These are phyloP conservation scores for Anthoscopus minutus DNA, from an alignment of 2,113 vertebrate genomes.

Conservation along the genomic window DNA sequence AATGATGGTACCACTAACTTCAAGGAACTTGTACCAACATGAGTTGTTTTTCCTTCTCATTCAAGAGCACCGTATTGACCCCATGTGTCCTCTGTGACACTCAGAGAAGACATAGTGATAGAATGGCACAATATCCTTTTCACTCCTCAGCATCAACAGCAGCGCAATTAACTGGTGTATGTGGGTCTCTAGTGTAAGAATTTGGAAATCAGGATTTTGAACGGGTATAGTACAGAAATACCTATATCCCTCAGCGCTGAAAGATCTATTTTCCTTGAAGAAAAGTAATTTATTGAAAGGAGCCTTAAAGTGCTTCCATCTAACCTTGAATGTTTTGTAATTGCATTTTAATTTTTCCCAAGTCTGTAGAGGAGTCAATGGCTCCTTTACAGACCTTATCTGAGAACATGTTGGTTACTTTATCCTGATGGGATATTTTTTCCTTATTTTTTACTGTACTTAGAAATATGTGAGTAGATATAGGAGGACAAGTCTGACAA, in stretches of 20 bases:
- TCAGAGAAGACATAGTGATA: neutral
- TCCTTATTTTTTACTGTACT: neutral
- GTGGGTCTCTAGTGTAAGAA: neutral
- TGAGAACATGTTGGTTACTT: neutral
- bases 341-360: neutral
- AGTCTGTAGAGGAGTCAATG: fast-evolving
- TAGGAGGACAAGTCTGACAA: neutral
- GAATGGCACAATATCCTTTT: neutral
- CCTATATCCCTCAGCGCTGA: neutral
- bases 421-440: neutral
- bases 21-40: neutral
- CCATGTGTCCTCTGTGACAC: neutral
- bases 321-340: neutral
- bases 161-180: neutral
- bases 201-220: neutral
- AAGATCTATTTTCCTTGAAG: neutral
- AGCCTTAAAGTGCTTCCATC: neutral
- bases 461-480: neutral
- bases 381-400: neutral
- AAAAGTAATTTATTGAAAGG: neutral
- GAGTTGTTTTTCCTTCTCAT: neutral
- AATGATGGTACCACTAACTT: neutral
- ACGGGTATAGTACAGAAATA: neutral
- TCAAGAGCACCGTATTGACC: neutral
- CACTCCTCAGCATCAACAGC: neutral